Percentiles rank a stretch among this genome's conserved stretches.
These are phyloP conservation scores for Denticeps clupeoides DNA, from an alignment of 2,797 vertebrate genomes.

Conservation along the genomic window DNA sequence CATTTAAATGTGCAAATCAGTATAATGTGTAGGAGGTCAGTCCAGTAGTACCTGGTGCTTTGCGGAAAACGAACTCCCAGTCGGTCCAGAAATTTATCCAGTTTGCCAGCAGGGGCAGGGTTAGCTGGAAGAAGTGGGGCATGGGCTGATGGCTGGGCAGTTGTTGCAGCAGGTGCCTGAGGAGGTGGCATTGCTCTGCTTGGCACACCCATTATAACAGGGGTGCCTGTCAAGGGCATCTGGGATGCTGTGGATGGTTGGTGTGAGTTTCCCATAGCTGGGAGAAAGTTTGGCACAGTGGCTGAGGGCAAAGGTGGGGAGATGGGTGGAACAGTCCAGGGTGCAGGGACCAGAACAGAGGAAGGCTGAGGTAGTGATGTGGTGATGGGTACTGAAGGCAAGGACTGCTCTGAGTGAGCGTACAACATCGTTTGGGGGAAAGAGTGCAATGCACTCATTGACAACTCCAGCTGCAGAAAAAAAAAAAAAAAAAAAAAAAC, in stretches of 20 bases:
- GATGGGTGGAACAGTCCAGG: no score
- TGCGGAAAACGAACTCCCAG: slow-evolving; percentile 70
- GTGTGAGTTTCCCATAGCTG: no score
- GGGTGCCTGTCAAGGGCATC: no score
- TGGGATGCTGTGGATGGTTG: no score
- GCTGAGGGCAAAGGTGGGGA: no score
- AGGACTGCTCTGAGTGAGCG: not conserved
- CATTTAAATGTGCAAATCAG: no score
- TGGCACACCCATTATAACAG: no score
- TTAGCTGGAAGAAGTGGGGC: slow-evolving; percentile 24
- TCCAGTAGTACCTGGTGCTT: slow-evolving; percentile 67
- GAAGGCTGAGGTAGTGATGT: no score
- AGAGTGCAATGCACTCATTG: slow-evolving; percentile 33
- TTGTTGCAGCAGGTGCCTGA: slow-evolving; percentile 8
- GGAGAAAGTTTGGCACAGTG: no score
- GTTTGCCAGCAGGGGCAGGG: slow-evolving; percentile 52
- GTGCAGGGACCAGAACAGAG: no score
- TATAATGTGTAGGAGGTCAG: no score
- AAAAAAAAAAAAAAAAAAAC: slow-evolving; percentile 2
- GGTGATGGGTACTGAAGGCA: no score
- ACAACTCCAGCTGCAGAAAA: slow-evolving; percentile 42
- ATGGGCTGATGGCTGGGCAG: slow-evolving; percentile 1
- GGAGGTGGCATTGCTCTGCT: not conserved
- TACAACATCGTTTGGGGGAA: slow-evolving; percentile 10
- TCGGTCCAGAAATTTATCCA: slow-evolving; percentile 81